Base-by-base conservation (phyloP, 2,888 invertebrate species). In the Amphipoea oculea region DNA sequence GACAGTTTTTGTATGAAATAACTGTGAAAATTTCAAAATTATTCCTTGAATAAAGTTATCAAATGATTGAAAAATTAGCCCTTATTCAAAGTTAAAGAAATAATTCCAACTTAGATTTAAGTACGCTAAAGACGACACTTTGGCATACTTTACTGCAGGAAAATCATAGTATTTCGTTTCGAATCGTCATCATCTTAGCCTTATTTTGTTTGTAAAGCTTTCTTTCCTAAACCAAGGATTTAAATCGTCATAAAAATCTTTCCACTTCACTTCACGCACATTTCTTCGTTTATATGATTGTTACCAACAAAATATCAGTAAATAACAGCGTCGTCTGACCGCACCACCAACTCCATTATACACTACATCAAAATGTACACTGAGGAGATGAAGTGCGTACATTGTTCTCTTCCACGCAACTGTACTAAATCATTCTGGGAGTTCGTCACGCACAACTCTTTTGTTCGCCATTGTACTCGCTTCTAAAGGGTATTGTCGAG, bases 381-480 rank as follows among this genome's bases (percentile, higher is more conserved):
- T 67, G 73, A 69, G 51, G 80, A 84, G 81, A 85, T 83, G 81
- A 87, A 88, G 86, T 89, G 83, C 88, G 86, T 83, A 81, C 84
- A 90, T 90, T 90, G 88, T 90, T 88, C 83, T 80, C 78, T 71
- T 79, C 84, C 90, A 91, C 91, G 89, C 84, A 85, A 86, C 85
- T 71, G 78, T 89, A 85, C 86, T 91, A 91, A 91, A 91, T 91
- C 90, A 90, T 90, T 86, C 85, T 82, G 81, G 79, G 84, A 84
- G 83, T 86, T 89, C 90, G 89, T 91, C 91, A 91, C 91, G 91
- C 91, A 90, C 88, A 83, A 90, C 87, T 88, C 91, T 91, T 91
- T 91, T 91, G 91, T 91, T 88, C 84, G 29, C 86, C 79, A 89
- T 89, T 91, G 90, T 91, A 89, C 81, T 82, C 75, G 84, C 73